phyloP scores from a whole-genome alignment of 2,888 invertebrate species.

The Tridacna gigas region DNA sequence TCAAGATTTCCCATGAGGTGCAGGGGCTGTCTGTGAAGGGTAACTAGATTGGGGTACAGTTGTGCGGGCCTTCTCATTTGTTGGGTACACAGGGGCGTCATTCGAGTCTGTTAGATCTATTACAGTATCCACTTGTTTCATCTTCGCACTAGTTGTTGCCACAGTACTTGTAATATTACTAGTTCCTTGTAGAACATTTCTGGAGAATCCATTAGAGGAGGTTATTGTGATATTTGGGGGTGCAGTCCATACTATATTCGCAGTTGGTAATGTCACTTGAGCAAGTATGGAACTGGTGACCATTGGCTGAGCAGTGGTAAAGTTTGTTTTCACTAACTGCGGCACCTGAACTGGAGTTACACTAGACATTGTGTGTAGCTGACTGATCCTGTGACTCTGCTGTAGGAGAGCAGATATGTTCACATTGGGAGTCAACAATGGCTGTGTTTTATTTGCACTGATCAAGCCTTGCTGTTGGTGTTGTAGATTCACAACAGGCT shows the following conservation, averaged over 20 bases:
- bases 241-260: slow-evolving; percentile 57
- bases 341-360: slow-evolving; percentile 37
- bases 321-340: slow-evolving; percentile 34
- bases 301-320: background rate
- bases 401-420: slow-evolving; percentile 50
- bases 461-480: slow-evolving; percentile 9
- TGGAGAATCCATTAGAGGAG: slow-evolving; percentile 52
- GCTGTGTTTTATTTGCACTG: slow-evolving; percentile 6
- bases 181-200: slow-evolving; percentile 33
- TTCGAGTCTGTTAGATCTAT: slow-evolving; percentile 52
- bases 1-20: slow-evolving; percentile 14
- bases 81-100: slow-evolving; percentile 42
- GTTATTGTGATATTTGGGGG: slow-evolving; percentile 61
- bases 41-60: slow-evolving; percentile 42
- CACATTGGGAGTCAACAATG: slow-evolving; percentile 28
- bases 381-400: slow-evolving; percentile 37
- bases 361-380: slow-evolving; percentile 16
- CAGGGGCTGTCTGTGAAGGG: slow-evolving; percentile 26
- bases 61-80: slow-evolving; percentile 17
- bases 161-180: slow-evolving; percentile 9
- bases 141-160: slow-evolving; percentile 8
- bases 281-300: background rate
- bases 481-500: background rate
- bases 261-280: slow-evolving; percentile 40
- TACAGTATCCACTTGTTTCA: slow-evolving; percentile 43